phyloP scores from a whole-genome alignment of 2,113 vertebrate species.

The rabbit (Oryctolagus cuniculus) region DNA sequence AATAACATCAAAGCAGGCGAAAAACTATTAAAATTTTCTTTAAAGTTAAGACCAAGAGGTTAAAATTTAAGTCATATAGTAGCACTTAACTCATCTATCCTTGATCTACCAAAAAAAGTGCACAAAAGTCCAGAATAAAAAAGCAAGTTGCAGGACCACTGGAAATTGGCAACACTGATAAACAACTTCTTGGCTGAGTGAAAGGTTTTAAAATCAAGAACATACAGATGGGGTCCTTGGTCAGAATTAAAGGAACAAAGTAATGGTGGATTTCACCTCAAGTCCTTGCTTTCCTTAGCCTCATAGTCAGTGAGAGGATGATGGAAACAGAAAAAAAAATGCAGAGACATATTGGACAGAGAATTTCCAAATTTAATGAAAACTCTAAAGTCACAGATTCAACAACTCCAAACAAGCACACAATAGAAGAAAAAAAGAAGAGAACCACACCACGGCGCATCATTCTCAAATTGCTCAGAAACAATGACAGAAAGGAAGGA shows the following conservation, averaged over 20 bases:
- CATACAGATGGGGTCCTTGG: neutral
- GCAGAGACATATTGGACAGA: neutral
- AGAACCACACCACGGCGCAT: neutral
- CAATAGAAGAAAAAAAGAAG: neutral
- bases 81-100: neutral
- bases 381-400: slow-evolving; percentile 1
- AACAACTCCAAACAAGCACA: neutral
- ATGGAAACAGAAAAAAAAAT: neutral
- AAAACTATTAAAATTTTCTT: slow-evolving; percentile 25
- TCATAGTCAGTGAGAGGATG: neutral
- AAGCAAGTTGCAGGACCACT: neutral
- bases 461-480: neutral
- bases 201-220: slow-evolving; percentile 4
- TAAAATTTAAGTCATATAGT: neutral
- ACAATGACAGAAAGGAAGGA: neutral
- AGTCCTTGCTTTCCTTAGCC: neutral
- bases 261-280: neutral
- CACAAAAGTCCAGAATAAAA: neutral
- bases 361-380: neutral
- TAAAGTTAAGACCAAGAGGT: neutral
- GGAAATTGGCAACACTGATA: neutral
- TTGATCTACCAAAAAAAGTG: neutral
- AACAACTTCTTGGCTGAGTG: neutral
- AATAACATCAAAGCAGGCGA: neutral
- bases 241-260: neutral